Percentiles rank a stretch among this genome's conserved stretches.
Evolutionary conservation across 2,113 vertebrate genomes (phyloP).

Genomic region (Otocyon megalotis): DNA sequence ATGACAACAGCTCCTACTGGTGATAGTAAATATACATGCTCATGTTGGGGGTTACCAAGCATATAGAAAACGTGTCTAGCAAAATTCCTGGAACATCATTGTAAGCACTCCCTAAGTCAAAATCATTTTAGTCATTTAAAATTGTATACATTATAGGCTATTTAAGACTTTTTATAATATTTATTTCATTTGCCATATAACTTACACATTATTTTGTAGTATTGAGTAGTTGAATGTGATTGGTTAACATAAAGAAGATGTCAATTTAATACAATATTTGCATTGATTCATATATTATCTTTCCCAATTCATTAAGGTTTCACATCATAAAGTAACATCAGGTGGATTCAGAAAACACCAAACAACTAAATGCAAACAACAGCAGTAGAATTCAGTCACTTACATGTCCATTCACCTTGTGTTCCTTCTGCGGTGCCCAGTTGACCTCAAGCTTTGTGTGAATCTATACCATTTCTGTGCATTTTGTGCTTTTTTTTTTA

Average conservation of each 20-base stretch:
- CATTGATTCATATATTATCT: neutral
- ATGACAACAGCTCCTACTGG: neutral
- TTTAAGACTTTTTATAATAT: neutral
- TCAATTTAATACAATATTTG: neutral
- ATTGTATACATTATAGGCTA: neutral
- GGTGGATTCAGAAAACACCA: neutral
- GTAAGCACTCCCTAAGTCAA: neutral
- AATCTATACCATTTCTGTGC: neutral
- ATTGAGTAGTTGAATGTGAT: neutral
- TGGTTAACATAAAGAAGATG: neutral
- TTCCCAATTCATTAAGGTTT: neutral
- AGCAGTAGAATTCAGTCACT: neutral
- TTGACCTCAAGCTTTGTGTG: neutral
- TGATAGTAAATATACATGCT: neutral
- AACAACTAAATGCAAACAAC: neutral
- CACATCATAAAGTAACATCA: neutral
- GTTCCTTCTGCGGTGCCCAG: neutral
- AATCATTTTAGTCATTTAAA: neutral
- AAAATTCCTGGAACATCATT: neutral
- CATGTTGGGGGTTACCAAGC: neutral
- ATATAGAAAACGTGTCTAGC: neutral
- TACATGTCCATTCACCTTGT: fast-evolving
- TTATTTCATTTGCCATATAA: neutral
- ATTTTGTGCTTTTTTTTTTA: neutral
- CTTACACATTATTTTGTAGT: neutral